A percentile compares a stretch with the other conserved stretches of the same genome.
phyloP scores from a whole-genome alignment of 30 jellyfish, hydroid and myxozoan genomes.

The Morbakka virulenta region DNA sequence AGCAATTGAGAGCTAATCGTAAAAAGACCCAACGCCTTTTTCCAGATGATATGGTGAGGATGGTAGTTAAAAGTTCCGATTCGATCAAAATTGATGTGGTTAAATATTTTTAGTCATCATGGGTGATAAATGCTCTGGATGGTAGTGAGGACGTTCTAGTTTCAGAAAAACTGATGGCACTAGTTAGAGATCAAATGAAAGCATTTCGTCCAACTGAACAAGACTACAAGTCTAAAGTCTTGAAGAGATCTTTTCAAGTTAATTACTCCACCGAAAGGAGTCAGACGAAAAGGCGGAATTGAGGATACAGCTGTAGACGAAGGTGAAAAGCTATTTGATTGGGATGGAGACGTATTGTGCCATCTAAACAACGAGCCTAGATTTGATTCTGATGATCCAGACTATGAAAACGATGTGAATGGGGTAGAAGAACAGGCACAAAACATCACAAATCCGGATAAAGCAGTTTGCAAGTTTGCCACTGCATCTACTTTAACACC shows the following conservation, averaged over 20 bases:
- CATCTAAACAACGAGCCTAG: neutral
- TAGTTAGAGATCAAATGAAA: constrained; percentile 12
- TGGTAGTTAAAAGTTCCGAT: too few relatives aligned
- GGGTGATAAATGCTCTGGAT: constrained; percentile 37
- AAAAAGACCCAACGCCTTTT: too few relatives aligned
- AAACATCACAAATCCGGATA: too few relatives aligned
- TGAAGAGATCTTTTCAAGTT: neutral
- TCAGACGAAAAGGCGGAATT: constrained; percentile 1
- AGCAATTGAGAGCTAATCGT: too few relatives aligned
- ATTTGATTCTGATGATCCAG: neutral
- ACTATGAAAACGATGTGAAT: neutral
- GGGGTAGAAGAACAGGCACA: constrained; percentile 1
- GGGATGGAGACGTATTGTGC: neutral
- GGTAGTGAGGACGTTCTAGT: constrained; percentile 21
- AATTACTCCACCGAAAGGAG: constrained; percentile 7
- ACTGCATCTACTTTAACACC: too few relatives aligned
- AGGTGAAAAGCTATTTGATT: neutral
- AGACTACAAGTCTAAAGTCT: too few relatives aligned
- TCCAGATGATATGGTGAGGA: too few relatives aligned
- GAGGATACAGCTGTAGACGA: neutral
- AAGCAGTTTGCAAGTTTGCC: too few relatives aligned
- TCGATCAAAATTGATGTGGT: constrained; percentile 16
- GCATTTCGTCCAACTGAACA: constrained; percentile 1
- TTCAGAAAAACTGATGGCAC: constrained; percentile 15
- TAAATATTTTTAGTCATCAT: neutral